phyloP scores from a whole-genome alignment of 2,888 invertebrate species.

The Emmelina monodactyla region DNA sequence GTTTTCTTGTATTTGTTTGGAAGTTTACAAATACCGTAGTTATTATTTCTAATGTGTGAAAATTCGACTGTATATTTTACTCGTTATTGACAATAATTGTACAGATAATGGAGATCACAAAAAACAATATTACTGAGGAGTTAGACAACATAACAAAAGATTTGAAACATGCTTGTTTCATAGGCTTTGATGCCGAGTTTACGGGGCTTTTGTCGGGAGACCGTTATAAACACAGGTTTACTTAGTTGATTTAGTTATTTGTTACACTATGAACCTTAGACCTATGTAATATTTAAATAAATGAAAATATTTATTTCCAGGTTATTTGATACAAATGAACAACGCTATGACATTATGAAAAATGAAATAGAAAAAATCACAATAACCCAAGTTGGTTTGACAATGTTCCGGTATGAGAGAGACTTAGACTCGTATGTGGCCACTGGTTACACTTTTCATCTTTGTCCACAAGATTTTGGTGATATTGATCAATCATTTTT shows the following conservation, averaged over 20 bases:
- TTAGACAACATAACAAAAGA: conserved; percentile 61
- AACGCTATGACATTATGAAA: conserved; percentile 41
- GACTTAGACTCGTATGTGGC: conserved; percentile 67
- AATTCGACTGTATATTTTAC: too few species aligned
- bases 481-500: conserved; percentile 67
- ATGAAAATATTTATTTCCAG: conserved; percentile 24
- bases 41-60: too few species aligned
- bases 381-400: conserved; percentile 74
- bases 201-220: conserved; percentile 61
- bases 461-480: conserved; percentile 71
- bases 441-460: conserved; percentile 72
- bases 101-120: conserved; percentile 76
- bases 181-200: conserved; percentile 79
- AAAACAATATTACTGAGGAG: conserved; percentile 66
- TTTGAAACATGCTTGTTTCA: conserved; percentile 67
- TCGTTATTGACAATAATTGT: too few species aligned
- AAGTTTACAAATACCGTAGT: too few species aligned
- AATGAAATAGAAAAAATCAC: conserved; percentile 53
- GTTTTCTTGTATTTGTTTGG: too few species aligned
- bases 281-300: neutral
- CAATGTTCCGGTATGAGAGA: conserved; percentile 67
- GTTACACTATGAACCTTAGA: neutral
- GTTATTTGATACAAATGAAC: conserved; percentile 44
- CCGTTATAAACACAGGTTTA: conserved; percentile 59
- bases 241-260: neutral